Conservation (phyloP, 2,888 invertebrate species). For the Agrilus biguttatus region DNA sequence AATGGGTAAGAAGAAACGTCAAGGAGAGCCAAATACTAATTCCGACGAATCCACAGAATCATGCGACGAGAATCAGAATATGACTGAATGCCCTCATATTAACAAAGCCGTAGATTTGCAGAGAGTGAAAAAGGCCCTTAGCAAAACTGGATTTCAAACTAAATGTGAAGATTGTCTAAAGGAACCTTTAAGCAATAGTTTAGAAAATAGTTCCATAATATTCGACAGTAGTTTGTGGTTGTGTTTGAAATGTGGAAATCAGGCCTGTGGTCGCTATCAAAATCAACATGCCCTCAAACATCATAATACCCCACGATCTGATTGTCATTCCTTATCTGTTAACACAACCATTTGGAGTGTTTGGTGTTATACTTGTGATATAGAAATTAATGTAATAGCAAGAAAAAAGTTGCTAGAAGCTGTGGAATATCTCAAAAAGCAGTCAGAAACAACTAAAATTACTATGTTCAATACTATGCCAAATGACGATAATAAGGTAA, state of each 20-base stretch:
- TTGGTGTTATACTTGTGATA: slow-evolving; percentile 70
- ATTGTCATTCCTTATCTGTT: slow-evolving; percentile 57
- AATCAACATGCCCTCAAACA: slow-evolving; percentile 63
- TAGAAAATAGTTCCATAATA: slow-evolving; percentile 24
- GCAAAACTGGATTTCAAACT: slow-evolving; percentile 33
- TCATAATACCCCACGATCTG: slow-evolving; percentile 58
- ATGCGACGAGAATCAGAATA: slow-evolving; percentile 48
- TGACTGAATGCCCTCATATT: slow-evolving; percentile 52
- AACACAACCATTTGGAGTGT: slow-evolving; percentile 58
- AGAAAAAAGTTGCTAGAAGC: slow-evolving; percentile 57
- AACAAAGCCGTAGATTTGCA: slow-evolving; percentile 49
- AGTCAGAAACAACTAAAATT: slow-evolving; percentile 16
- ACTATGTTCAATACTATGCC: not conserved
- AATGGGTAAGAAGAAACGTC: slow-evolving; percentile 65
- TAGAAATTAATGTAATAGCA: slow-evolving; percentile 45
- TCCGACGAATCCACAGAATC: slow-evolving; percentile 57
- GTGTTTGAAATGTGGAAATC: slow-evolving; percentile 68
- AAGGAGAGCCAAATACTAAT: slow-evolving; percentile 48
- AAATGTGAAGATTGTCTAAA: slow-evolving; percentile 34
- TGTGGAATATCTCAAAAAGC: slow-evolving; percentile 57
- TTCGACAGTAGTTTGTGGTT: slow-evolving; percentile 50
- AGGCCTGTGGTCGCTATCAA: slow-evolving; percentile 54
- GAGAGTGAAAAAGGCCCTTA: slow-evolving; percentile 41
- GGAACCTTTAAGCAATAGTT: slow-evolving; percentile 5
- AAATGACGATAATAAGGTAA: slow-evolving; percentile 11